Base-by-base conservation (phyloP, 2,797 vertebrate genomes). In the Megaceryle alcyon region DNA sequence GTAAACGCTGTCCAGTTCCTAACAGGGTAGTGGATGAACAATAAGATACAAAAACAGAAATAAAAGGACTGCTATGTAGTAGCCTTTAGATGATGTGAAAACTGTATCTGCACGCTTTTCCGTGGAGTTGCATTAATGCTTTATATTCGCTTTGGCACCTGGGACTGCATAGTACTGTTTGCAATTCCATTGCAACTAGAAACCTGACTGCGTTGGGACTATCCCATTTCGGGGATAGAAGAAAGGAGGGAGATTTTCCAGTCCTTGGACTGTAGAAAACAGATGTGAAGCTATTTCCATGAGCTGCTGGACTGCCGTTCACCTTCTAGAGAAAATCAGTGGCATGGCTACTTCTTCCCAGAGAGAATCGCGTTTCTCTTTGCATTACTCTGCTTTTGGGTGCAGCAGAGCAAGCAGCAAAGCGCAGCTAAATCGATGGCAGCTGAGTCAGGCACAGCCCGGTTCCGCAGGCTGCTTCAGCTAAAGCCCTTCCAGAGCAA, bases 251-350 rank as follows among this genome's bases (percentile, higher is more conserved):
- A 68, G 79, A 54, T 81, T 95, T 96, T 94, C 85, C 93, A 92
- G 65, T 39, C 61, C 46, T 75, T 88, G 90, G 69, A 88, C 95
- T 90, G 87, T 10, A 60, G 65, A 92, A 94, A 95, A 79, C 95
- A 95, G 92, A 90, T 91, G 88, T 90, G 88, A 65, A 83, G 51
- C 26, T 70, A 12, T 78, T 82, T 89, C 44, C 14, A 2, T 37
- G 72, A 73, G 79, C 29, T 56, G 57, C 64, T 64, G 56, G 46
- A 6, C 28, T 85, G 82, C 48, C 0, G 0, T 43, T 88, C 43
- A 2, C 31, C 33, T 78, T 41, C 82, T 53, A 0, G 18, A 70
- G 60, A 77, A 86, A 86, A 71, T 14, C 57, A 29, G 35, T 15
- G 43, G 29, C 54, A 9, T 12, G 29, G 37, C 33, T 9, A 2